Evolutionary conservation across 2,797 vertebrate species (phyloP).

Genomic region (Platyrinchus mystaceus): DNA sequence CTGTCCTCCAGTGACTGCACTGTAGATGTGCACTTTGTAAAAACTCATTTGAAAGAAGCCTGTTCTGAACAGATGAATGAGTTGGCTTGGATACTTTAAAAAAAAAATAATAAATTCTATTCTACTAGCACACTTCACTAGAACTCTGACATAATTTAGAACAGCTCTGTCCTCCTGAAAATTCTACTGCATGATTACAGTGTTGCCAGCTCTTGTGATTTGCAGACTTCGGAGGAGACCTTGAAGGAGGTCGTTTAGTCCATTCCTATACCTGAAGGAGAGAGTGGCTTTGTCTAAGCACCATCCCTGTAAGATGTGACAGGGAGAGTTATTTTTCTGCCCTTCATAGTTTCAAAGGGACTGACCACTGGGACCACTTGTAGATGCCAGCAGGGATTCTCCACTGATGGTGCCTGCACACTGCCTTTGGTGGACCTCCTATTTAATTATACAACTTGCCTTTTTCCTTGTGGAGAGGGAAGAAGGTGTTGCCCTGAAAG

Average conservation of each 20-base stretch:
- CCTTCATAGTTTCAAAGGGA: neutral
- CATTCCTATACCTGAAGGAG: neutral
- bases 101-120: neutral
- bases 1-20: conserved; percentile 3
- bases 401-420: neutral
- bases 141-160: neutral
- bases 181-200: neutral
- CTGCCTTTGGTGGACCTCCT: neutral
- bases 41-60: neutral
- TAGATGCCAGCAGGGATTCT: neutral
- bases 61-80: conserved; percentile 19
- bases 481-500: neutral
- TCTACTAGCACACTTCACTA: neutral
- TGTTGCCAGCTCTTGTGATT: neutral
- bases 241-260: neutral
- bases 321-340: neutral
- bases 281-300: neutral
- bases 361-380: neutral
- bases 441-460: neutral
- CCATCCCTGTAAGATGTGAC: neutral
- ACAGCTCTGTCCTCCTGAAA: neutral
- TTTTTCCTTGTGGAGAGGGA: neutral
- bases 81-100: neutral
- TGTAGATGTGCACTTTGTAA: neutral
- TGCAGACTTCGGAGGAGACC: neutral